Evolutionary conservation across 2,888 invertebrate species (phyloP).

Genomic region (Nezara viridula): DNA sequence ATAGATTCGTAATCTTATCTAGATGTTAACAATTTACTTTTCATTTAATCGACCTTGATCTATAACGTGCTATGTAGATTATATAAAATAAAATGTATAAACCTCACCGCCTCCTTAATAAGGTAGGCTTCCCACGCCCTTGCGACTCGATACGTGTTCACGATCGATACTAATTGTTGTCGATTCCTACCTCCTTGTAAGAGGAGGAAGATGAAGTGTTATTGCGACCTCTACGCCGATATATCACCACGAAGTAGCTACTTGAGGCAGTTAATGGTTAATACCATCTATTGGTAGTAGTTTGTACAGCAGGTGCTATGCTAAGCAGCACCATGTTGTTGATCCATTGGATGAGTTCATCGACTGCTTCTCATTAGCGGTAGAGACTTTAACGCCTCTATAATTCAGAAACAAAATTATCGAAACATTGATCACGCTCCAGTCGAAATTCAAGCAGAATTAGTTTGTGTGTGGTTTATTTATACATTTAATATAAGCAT

Average conservation of each 20-base stretch:
- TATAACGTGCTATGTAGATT: neutral
- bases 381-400: neutral
- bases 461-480: no score
- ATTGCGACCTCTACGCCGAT: neutral
- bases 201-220: neutral
- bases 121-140: conserved; percentile 5
- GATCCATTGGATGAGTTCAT: neutral
- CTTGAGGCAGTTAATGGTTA: neutral
- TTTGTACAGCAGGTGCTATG: neutral
- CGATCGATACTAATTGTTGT: neutral
- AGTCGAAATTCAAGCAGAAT: no score
- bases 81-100: neutral
- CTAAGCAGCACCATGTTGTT: neutral
- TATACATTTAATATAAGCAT: no score
- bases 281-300: neutral
- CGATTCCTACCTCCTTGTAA: neutral
- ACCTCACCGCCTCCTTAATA: neutral
- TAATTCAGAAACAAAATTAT: no score
- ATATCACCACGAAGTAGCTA: neutral
- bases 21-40: neutral
- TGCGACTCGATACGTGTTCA: neutral
- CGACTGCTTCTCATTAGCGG: neutral
- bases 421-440: no score
- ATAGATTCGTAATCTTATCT: neutral
- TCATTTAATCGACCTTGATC: neutral